Evolutionary conservation across 2,888 invertebrate genomes (phyloP).

Genomic region (Cephonodes hylas): DNA sequence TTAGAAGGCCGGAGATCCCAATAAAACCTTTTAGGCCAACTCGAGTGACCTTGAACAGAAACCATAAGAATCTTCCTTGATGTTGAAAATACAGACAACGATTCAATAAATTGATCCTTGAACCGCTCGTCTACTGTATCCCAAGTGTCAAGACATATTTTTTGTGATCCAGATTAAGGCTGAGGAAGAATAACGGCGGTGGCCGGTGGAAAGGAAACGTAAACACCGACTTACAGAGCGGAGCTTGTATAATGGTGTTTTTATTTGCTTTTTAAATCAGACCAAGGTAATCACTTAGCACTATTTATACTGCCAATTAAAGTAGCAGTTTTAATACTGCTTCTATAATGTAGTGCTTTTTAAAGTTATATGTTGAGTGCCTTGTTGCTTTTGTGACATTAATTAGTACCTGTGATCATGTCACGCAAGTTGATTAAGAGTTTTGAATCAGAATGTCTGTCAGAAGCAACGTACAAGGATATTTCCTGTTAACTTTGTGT

Average conservation of each 20-base stretch:
- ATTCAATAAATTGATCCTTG: too few species aligned
- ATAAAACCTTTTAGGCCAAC: too few species aligned
- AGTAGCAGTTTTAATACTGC: background rate
- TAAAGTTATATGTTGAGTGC: background rate
- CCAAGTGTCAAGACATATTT: constrained; percentile 44
- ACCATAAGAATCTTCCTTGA: too few species aligned
- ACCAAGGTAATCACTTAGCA: constrained; percentile 16
- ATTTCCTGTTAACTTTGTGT: too few species aligned
- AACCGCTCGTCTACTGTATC: constrained; percentile 26
- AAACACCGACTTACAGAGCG: constrained; percentile 27
- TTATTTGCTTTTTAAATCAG: constrained; percentile 16
- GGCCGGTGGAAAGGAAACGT: constrained; percentile 49
- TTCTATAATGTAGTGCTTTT: too few species aligned
- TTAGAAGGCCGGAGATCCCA: too few species aligned
- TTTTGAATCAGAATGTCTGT: too few species aligned
- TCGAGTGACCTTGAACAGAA: too few species aligned
- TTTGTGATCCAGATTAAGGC: constrained; percentile 56
- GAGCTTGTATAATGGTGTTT: background rate
- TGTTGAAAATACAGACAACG: too few species aligned
- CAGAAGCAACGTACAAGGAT: too few species aligned
- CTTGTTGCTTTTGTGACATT: background rate
- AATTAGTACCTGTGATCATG: background rate
- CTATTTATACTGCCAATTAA: background rate
- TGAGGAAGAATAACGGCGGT: constrained; percentile 53
- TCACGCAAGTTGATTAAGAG: too few species aligned